Conservation (phyloP, 1,140 invertebrate genomes). For the Pseudomyrmex pallidus region DNA sequence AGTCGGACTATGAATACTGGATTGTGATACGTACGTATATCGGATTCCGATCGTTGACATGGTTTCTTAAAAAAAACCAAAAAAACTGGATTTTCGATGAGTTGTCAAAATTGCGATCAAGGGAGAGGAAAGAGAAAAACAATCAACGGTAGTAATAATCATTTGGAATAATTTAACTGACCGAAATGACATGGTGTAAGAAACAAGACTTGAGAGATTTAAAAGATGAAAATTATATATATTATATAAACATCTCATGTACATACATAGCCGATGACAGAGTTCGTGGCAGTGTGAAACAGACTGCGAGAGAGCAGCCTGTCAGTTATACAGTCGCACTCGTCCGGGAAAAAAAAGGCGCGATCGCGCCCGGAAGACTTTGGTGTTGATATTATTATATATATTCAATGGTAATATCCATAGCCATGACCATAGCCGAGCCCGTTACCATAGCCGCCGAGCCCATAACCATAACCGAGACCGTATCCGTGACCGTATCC, state of each 20-base stretch:
- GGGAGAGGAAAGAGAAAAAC: too few species aligned
- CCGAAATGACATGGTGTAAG: neutral
- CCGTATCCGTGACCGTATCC: slow-evolving; percentile 56
- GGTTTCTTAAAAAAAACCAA: too few species aligned
- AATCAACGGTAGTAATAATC: neutral
- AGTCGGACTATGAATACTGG: too few species aligned
- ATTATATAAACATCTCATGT: slow-evolving; percentile 26
- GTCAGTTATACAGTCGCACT: slow-evolving; percentile 1
- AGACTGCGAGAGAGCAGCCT: neutral
- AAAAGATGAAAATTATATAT: slow-evolving; percentile 50
- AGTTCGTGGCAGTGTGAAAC: slow-evolving; percentile 14
- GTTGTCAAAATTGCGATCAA: neutral
- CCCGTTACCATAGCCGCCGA: too few species aligned
- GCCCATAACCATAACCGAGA: slow-evolving; percentile 55
- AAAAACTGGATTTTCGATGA: neutral
- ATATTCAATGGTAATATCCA: slow-evolving; percentile 65
- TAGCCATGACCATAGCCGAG: slow-evolving; percentile 70
- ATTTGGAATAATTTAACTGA: too few species aligned
- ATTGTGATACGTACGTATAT: too few species aligned
- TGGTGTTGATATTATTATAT: neutral
- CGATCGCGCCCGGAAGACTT: neutral
- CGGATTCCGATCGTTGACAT: too few species aligned
- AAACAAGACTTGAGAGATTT: slow-evolving; percentile 9
- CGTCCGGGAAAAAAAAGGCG: neutral
- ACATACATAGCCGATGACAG: slow-evolving; percentile 47